These are phyloP conservation scores for Leucoptera coffeella DNA, from an alignment of 2,888 invertebrate genomes.

Conservation along the genomic window DNA sequence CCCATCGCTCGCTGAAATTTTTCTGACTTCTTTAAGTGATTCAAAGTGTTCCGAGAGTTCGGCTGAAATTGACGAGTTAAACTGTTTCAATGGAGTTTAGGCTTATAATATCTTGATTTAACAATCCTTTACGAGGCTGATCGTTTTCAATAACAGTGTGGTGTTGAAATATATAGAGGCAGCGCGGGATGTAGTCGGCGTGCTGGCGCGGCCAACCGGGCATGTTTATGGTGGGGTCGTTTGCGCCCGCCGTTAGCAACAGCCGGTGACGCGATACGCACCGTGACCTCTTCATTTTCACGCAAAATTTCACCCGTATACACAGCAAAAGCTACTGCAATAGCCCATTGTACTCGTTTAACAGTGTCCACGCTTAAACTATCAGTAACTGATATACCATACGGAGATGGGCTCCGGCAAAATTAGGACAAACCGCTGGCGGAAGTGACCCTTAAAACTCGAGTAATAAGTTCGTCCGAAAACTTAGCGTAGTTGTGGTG, in stretches of 20 bases:
- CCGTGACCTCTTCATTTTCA: conserved; percentile 26
- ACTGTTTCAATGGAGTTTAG: too few relatives aligned
- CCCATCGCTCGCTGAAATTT: conserved; percentile 8
- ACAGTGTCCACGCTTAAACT: conserved; percentile 2
- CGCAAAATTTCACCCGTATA: conserved; percentile 14
- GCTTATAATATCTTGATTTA: too few relatives aligned
- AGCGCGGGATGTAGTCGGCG: not conserved
- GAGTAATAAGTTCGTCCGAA: conserved; percentile 32
- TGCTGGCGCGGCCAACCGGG: conserved; percentile 9
- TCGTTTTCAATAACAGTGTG: not conserved
- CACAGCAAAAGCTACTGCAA: conserved; percentile 2
- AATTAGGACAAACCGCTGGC: too few relatives aligned
- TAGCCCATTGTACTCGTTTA: conserved; percentile 4
- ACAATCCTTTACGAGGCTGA: too few relatives aligned
- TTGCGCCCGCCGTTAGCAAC: conserved; percentile 24
- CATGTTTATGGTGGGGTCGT: conserved; percentile 26
- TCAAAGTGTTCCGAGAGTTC: too few relatives aligned
- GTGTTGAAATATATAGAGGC: not conserved
- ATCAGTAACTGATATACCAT: too few relatives aligned
- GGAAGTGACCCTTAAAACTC: conserved; percentile 11
- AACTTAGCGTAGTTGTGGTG: conserved; percentile 33
- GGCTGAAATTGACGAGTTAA: too few relatives aligned
- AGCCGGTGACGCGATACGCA: conserved; percentile 23
- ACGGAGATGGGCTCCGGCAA: too few relatives aligned
- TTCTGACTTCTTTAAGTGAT: too few relatives aligned